Evolutionary conservation across 1,140 invertebrate genomes (phyloP), one percentile per base, ranked within the genome.

Genomic region (Theocolax elegans): DNA sequence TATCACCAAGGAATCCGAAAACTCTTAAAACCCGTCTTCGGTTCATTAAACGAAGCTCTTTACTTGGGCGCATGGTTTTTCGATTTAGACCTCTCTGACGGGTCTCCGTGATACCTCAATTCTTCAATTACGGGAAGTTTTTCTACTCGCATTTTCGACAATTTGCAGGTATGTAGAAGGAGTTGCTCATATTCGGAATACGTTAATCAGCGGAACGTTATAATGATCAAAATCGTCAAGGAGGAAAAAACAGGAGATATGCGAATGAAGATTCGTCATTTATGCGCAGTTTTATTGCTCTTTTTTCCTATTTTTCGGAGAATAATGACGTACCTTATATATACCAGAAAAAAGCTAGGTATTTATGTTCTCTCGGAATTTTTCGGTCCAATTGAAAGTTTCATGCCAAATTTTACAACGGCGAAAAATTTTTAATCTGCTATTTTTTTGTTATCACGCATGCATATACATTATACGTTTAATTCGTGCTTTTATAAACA

Each of bases 181-280:
- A 38, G 12, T 7, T 38, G 35, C 35, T 7, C 35, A 38, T 6
- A 12, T 12, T 38, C 6, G 35, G 12, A 38, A 6, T 7, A 2
- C 35, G 23, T 62, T 48, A 62, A 60, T 62, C n/a, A 17, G n/a
- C 27, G 25, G 8, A 21, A 48, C 42, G 12, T 21, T 35, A 62
- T 62, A 35, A 35, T 42, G 40, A 6, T n/a, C 17, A n/a, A 10
- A 35, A 56, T 56, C 4, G 53, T 56, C 19, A 9, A 35, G 10
- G 10, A 10, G 29, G 8, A 38, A 56, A 56, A 31, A 38, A 1
- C 7, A 44, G 7, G 49, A 53, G 3, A 29, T 7, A 15, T 27
- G 25, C 13, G 13, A 27, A 27, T 27, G 10, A 1, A 3, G 12
- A 25, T 3, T 8, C 27, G 9, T 10, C 21, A 27, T 13, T 13